Base-by-base conservation (phyloP, 2,888 invertebrate genomes). In the Pyralis farinalis region DNA sequence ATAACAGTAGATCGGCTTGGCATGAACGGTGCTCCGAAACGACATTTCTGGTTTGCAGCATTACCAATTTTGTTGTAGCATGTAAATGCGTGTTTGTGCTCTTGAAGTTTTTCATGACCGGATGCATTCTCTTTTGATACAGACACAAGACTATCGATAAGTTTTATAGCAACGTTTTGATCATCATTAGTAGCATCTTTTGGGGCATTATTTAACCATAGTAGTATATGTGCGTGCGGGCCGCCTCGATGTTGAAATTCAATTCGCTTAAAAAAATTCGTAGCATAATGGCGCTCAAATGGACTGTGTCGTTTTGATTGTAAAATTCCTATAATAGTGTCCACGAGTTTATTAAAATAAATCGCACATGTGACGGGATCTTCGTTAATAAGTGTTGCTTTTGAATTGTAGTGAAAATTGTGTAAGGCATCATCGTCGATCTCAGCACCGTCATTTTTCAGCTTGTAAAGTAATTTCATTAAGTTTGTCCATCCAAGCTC, bases 211-310 rank as follows among this genome's bases (percentile, higher is more conserved):
- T 70, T 49, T 7, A 79, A 55, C 77, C 76, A 81, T 46, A 77
- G 3, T 22, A 78, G 55, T 52, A 73, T 68, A 29, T 77, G 76
- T 7, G 71, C 74, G 43, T 67, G 70, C 0, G 76, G 72, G 44
- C 73, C 74, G 47, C 71, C 77, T 40, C 59, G 47, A 53, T 74
- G 66, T 42, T 74, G 71, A 36, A 79, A 78, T 47, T 78, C 71
- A 46, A 74, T 68, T 1, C 68, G 49, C 53, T 63, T 32, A 50
- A 75, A 76, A 30, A 61, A 65, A 63, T 69, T 53, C 41, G 36
- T 51, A 53, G 68, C 62, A 8, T 34, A 49, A 37, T 67, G 63
- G 43, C 63, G 6, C 31, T 61, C 58, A 21, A 70, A 71, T 3
- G 72, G 70, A 58, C 57, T 65, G 3, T 44, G 47, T 12, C 46